A percentile compares a stretch with the other conserved stretches of the same genome.
These are phyloP conservation scores for Trematomus bernacchii DNA, from an alignment of 2,797 vertebrate species.

Conservation along the genomic window DNA sequence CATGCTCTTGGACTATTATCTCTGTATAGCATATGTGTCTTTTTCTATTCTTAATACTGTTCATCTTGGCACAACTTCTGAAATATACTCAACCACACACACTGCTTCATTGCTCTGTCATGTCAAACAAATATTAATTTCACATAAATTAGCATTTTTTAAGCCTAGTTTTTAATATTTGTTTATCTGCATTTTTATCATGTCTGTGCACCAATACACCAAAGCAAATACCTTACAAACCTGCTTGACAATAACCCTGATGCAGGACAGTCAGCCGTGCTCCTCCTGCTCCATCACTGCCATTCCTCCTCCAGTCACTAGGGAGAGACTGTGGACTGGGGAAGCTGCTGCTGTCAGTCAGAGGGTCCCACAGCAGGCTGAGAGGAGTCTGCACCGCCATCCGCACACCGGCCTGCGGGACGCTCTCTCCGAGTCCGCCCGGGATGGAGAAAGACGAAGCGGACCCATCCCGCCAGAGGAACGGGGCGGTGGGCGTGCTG, in stretches of 20 bases:
- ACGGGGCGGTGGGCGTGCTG: constrained; percentile 68
- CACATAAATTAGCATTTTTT: no score
- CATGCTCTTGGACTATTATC: neutral
- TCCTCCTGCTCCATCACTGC: constrained; percentile 44
- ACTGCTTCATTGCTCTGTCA: no score
- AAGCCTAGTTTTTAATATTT: no score
- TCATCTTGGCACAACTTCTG: no score
- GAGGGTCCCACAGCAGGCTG: constrained; percentile 70
- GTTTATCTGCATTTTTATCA: no score
- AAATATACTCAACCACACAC: no score
- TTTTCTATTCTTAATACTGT: no score
- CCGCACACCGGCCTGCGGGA: constrained; percentile 76
- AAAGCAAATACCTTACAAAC: no score
- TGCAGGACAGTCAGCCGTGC: constrained; percentile 13
- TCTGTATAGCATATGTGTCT: no score
- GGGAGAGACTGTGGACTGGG: constrained; percentile 76
- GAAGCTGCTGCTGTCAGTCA: constrained; percentile 50
- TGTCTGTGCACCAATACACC: no score
- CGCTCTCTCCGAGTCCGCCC: constrained; percentile 57
- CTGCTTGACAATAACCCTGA: no score
- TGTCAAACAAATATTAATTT: no score
- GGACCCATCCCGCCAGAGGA: constrained; percentile 71
- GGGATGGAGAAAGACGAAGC: constrained; percentile 79
- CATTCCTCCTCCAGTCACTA: constrained; percentile 77
- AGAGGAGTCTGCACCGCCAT: constrained; percentile 66